phyloP scores from a whole-genome alignment of 2,888 invertebrate species.

The Neria commutata region DNA sequence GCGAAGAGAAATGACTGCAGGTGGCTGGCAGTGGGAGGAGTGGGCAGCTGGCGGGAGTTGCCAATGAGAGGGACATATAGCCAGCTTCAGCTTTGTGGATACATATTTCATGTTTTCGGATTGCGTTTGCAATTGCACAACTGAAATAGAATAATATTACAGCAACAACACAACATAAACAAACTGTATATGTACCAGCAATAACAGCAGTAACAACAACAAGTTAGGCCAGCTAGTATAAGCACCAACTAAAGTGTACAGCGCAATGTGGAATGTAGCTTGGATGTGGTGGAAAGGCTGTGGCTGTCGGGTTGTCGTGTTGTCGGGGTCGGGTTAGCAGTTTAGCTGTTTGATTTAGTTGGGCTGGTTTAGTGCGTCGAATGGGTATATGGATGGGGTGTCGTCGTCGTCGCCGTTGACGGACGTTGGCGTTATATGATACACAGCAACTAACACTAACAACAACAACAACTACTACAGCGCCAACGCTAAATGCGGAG shows the following conservation, averaged over 20 bases:
- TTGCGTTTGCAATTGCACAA: slow-evolving; percentile 24
- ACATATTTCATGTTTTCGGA: slow-evolving; percentile 25
- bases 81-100: slow-evolving; percentile 5
- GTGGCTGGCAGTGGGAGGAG: background rate
- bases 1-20: background rate
- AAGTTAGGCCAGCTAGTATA: slow-evolving; percentile 11
- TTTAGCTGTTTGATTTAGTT: background rate
- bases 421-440: slow-evolving; percentile 13
- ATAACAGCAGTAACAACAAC: slow-evolving; percentile 10
- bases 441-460: background rate
- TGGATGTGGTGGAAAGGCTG: slow-evolving; percentile 3
- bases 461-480: background rate
- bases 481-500: background rate
- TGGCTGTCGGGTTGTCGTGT: background rate
- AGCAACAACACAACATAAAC: too few species aligned
- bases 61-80: background rate
- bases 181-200: too few species aligned
- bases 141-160: slow-evolving; percentile 25
- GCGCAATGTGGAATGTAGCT: slow-evolving; percentile 21
- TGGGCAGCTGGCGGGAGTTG: background rate
- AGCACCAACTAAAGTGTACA: slow-evolving; percentile 12
- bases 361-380: background rate
- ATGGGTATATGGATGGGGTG: background rate
- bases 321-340: background rate
- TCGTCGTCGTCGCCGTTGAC: slow-evolving; percentile 8